A percentile compares a stretch with the other conserved stretches of the same genome.
phyloP scores from a whole-genome alignment of 2,888 invertebrate genomes.

The Flabesymbios commensalis region DNA sequence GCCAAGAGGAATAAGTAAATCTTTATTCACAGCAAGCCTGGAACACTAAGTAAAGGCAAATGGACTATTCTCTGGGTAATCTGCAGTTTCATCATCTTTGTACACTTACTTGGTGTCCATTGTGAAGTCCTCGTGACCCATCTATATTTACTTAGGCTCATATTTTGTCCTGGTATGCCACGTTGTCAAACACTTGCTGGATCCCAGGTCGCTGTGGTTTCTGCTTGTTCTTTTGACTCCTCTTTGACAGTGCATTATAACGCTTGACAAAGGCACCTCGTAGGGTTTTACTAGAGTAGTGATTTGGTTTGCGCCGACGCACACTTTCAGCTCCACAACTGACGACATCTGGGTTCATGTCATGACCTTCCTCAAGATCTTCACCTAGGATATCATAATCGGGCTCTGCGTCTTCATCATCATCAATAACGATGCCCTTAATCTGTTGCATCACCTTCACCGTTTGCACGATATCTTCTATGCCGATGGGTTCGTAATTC shows the following conservation, averaged over 20 bases:
- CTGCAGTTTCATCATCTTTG: too few relatives aligned
- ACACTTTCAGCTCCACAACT: slow-evolving; percentile 33
- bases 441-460: slow-evolving; percentile 40
- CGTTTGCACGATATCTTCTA: slow-evolving; percentile 40
- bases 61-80: too few relatives aligned
- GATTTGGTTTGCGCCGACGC: slow-evolving; percentile 23
- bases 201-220: slow-evolving; percentile 30
- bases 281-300: slow-evolving; percentile 44
- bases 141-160: neutral
- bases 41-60: too few relatives aligned
- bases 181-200: slow-evolving; percentile 34
- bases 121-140: too few relatives aligned
- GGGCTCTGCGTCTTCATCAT: slow-evolving; percentile 33
- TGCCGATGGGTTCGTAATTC: slow-evolving; percentile 41
- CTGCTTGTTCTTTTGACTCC: slow-evolving; percentile 30
- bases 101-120: too few relatives aligned
- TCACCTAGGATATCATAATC: slow-evolving; percentile 34
- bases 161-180: slow-evolving; percentile 25
- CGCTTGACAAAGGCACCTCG: slow-evolving; percentile 48
- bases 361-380: slow-evolving; percentile 15
- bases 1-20: too few relatives aligned
- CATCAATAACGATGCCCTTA: slow-evolving; percentile 32
- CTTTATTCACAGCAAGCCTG: too few relatives aligned
- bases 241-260: slow-evolving; percentile 39
- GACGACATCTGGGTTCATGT: slow-evolving; percentile 31